Conservation (phyloP, 2,888 invertebrate species). For the Steinernema carpocapsae region DNA sequence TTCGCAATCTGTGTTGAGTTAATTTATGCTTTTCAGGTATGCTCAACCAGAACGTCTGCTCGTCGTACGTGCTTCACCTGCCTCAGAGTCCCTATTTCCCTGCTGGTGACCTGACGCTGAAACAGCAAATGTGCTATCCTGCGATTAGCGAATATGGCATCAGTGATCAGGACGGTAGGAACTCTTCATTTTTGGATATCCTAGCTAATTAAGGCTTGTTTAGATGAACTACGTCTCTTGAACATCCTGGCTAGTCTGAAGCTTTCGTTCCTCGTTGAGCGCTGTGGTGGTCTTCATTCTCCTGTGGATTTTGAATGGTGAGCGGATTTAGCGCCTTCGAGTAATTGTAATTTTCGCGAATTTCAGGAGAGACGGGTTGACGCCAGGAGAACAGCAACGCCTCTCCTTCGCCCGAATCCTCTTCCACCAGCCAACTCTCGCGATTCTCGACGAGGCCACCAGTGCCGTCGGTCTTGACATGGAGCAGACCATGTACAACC, state of each 20-base stretch:
- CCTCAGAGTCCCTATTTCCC: slow-evolving; percentile 74
- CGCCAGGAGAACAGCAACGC: slow-evolving; percentile 94
- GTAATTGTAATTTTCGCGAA: background rate
- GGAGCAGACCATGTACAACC: slow-evolving; percentile 48
- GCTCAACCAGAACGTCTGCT: slow-evolving; percentile 37
- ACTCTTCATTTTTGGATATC: too few species aligned
- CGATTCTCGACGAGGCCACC: slow-evolving; percentile 91
- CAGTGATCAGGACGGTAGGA: background rate
- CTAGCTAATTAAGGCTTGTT: slow-evolving; percentile 14
- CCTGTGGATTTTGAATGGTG: slow-evolving; percentile 72
- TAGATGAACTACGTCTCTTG: background rate
- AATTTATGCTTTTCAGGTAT: slow-evolving; percentile 35
- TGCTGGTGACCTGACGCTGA: slow-evolving; percentile 70
- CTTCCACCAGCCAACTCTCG: slow-evolving; percentile 78
- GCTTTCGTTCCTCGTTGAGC: slow-evolving; percentile 61
- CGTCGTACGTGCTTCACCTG: slow-evolving; percentile 70
- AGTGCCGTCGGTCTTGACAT: slow-evolving; percentile 75
- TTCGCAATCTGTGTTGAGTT: background rate
- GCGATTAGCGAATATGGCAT: background rate
- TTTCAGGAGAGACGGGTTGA: slow-evolving; percentile 78
- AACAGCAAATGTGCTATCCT: slow-evolving; percentile 70
- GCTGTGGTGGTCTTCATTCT: slow-evolving; percentile 69
- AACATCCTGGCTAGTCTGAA: slow-evolving; percentile 12
- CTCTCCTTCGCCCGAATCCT: slow-evolving; percentile 92
- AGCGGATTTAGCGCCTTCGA: slow-evolving; percentile 41